A percentile compares a stretch with the other conserved stretches of the same genome.
These are phyloP conservation scores for Astyanax mexicanus DNA, from an alignment of 2,797 vertebrate genomes.

Conservation along the genomic window DNA sequence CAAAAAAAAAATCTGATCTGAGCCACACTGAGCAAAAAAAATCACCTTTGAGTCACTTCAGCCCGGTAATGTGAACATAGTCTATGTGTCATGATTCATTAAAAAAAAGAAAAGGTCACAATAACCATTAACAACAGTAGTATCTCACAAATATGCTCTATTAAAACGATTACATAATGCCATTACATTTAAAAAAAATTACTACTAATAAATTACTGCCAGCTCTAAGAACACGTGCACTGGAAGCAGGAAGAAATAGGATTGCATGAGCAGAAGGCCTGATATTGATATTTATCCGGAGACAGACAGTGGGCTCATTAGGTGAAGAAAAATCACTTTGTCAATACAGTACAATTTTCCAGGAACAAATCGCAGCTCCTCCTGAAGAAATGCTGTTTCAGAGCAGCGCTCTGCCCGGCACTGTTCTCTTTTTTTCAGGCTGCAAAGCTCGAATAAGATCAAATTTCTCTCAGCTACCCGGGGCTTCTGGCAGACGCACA, in stretches of 20 bases:
- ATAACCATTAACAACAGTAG: too few species aligned
- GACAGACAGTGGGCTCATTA: neutral
- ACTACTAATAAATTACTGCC: too few species aligned
- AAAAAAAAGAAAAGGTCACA: too few species aligned
- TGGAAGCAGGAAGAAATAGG: neutral
- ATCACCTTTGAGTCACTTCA: too few species aligned
- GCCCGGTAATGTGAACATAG: too few species aligned
- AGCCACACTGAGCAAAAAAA: too few species aligned
- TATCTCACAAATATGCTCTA: too few species aligned
- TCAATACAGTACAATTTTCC: slow-evolving; percentile 2
- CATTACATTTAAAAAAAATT: too few species aligned
- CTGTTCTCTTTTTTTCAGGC: slow-evolving; percentile 13
- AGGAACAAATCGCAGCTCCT: neutral
- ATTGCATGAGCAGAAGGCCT: neutral
- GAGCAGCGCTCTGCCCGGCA: neutral
- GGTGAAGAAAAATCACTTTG: slow-evolving; percentile 2
- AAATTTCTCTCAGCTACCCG: slow-evolving; percentile 1
- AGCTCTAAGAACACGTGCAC: neutral
- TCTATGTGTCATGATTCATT: too few species aligned
- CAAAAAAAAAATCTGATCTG: too few species aligned
- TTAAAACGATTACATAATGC: too few species aligned
- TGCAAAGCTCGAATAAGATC: neutral
- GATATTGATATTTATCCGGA: neutral
- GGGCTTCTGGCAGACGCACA: neutral
- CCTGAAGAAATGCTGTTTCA: neutral